Base-by-base conservation (phyloP, 2,888 invertebrate species). In the Cephus sareptanus region DNA sequence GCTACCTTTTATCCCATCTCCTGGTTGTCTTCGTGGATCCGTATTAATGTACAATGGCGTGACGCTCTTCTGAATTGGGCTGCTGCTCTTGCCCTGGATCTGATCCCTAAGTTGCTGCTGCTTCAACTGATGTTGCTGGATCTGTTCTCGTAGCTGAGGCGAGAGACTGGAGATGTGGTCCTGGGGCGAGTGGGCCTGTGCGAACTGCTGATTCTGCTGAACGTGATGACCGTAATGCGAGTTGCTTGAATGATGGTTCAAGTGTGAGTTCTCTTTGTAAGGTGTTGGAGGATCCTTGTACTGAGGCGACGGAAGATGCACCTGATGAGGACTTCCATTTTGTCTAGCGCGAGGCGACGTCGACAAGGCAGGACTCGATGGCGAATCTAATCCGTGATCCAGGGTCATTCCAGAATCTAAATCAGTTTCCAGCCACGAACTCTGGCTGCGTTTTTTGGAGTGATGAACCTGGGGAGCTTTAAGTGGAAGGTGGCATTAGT, bases 351-450 rank as follows among this genome's bases (percentile, higher is more conserved):
- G 85, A 0, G 89, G 85, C 12, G 90, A 87, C 40, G 79, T 78
- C 33, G 84, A 84, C 13, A 81, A 69, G 11, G 86, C 85, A 4
- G 88, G 87, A 73, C 88, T 89, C 70, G 89, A 85, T 11, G 90
- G 86, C 75, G 92, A 92, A 73, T 91, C 94, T 56, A 94, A 92
- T 4, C 94, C 95, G 84, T 95, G 95, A 89, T 97, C 97, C 76
- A 95, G 93, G 0, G 96, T 95, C 79, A 94, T 93, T 88, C 96
- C 95, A 0, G 96, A 95, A 90, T 98, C 98, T 37, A 98, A 92
- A 92, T 98, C 98, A 0, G 98, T 98, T 92, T 98, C 98, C 77
- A 96, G 94, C 96, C 98, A 98, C 0, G 95, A 94, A 3, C 95
- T 95, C 74, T 94, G 94, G 31, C 94, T 93, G 77, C 93, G 93